Evolutionary conservation across 2,797 vertebrate species (phyloP), one percentile per base, ranked within the genome.

Genomic region (Benthosema pterotum): DNA sequence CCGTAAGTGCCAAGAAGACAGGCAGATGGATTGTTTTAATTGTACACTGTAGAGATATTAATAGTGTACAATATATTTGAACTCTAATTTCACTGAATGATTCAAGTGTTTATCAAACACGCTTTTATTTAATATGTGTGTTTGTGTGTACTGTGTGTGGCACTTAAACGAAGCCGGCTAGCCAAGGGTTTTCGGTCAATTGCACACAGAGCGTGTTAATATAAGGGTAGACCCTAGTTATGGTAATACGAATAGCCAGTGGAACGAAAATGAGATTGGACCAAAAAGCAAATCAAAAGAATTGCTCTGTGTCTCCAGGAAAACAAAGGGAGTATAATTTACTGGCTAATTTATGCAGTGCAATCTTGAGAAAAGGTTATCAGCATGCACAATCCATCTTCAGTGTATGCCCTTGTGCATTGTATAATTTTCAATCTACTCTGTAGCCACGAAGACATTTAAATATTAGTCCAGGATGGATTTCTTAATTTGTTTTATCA

Each of bases 281-380:
- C n/a, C 54, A 47, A 51, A 62, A 38, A 38, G 70, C 63, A 69
- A 67, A 69, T 69, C 49, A 62, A 59, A 17, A 60, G 13, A 65
- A 71, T 64, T 63, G 42, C 67, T 55, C 52, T 51, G 49, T 55
- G 62, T 71, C 68, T 61, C 53, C 49, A 42, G 57, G 55, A 64
- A 69, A 79, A 83, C 73, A 72, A 74, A 64, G 60, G 55, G 63
- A 45, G 42, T 60, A 71, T 66, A 60, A 69, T 77, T 81, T 74
- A 69, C 67, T 65, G 71, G 45, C 61, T 78, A 75, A 80, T 77
- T 66, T 77, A 78, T 72, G 66, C 54, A n/a, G 13, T 45, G 49
- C 56, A 71, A 63, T 73, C 51, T 50, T 63, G 50, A 58, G 50
- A 63, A 78, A 76, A 62, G 63, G 69, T 73, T 69, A 79, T 81